Percentiles rank a stretch among this genome's conserved stretches.
Evolutionary conservation across 2,113 vertebrate genomes (phyloP).

Genomic region (Siniperca knerii): DNA sequence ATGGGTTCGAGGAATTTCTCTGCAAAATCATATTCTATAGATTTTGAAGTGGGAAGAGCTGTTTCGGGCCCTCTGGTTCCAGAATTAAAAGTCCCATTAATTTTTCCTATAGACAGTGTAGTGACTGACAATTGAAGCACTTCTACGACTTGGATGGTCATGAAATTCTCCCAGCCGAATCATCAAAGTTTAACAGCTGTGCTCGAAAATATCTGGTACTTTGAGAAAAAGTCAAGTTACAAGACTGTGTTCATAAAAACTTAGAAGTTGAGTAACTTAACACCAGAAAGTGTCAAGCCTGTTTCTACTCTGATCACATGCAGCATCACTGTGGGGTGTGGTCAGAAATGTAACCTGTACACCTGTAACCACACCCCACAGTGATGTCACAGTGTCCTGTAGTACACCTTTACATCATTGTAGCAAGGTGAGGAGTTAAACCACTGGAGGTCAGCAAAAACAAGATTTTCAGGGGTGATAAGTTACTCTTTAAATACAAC

Average conservation of each 20-base stretch:
- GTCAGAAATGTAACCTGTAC: too few species aligned
- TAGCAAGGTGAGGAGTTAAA: neutral
- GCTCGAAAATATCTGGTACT: neutral
- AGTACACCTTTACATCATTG: neutral
- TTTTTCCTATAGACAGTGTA: neutral
- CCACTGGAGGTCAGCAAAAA: neutral
- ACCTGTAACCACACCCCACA: neutral
- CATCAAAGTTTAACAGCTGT: neutral
- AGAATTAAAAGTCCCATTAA: too few species aligned
- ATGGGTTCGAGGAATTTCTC: neutral
- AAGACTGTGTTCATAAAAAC: neutral
- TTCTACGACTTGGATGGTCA: neutral
- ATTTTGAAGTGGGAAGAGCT: neutral
- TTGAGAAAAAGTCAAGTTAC: neutral
- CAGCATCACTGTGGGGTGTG: too few species aligned
- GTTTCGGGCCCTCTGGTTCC: neutral
- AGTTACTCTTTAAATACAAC: neutral
- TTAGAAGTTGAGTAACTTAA: neutral
- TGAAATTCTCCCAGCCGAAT: neutral
- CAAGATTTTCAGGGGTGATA: neutral
- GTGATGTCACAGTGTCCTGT: neutral
- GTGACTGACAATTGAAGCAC: neutral
- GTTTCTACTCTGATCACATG: too few species aligned
- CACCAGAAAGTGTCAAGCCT: neutral
- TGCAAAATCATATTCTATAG: neutral